A percentile compares a stretch with the other conserved stretches of the same genome.
Evolutionary conservation across 2,888 invertebrate species (phyloP).

Genomic region (Tipula confusa): DNA sequence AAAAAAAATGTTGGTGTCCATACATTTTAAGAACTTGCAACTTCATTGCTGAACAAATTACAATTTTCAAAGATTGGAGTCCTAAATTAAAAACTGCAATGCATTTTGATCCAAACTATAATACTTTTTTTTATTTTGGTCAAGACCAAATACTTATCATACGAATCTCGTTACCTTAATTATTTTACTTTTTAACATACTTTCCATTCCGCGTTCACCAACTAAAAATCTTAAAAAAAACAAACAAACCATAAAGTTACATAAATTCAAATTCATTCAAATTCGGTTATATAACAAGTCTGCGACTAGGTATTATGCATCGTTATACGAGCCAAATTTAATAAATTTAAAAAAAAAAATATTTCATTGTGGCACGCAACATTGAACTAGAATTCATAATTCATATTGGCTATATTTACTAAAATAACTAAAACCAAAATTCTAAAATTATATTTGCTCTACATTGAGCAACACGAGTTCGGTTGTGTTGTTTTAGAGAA

Average conservation of each 20-base stretch:
- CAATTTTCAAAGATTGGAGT: no score
- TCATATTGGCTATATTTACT: neutral
- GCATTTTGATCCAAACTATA: no score
- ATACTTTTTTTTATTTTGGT: no score
- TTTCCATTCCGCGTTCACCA: neutral
- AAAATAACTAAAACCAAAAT: neutral
- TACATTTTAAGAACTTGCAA: no score
- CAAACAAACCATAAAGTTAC: neutral
- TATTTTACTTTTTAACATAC: no score
- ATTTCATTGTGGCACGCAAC: neutral
- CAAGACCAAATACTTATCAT: no score
- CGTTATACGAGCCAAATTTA: neutral
- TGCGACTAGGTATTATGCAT: neutral
- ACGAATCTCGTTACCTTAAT: no score
- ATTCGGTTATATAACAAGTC: neutral
- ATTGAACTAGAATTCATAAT: conserved; percentile 20
- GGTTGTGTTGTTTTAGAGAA: neutral
- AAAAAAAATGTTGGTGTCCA: no score
- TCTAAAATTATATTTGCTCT: neutral
- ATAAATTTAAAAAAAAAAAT: neutral
- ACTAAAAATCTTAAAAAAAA: neutral
- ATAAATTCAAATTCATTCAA: neutral
- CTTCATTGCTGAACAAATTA: no score
- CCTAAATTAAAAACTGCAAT: no score
- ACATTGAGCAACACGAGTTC: neutral